A percentile compares a stretch with the other conserved stretches of the same genome.
Evolutionary conservation across 1,140 invertebrate species (phyloP).

Genomic region (Cylas formicarius): DNA sequence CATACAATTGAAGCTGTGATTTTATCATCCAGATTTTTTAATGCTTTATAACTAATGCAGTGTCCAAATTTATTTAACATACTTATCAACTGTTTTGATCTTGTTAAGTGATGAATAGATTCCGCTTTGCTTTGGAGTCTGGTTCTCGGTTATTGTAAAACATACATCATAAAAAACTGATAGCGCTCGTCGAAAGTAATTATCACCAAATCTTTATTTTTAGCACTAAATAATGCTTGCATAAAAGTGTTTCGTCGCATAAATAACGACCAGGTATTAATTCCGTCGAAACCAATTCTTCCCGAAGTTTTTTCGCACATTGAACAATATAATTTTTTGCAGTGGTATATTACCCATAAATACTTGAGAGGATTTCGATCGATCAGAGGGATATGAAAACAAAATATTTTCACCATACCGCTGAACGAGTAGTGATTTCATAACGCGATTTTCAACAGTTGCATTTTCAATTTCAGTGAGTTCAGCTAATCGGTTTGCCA

Average conservation of each 20-base stretch:
- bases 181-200: constrained; percentile 8
- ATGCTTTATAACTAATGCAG: constrained; percentile 18
- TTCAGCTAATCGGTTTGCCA: constrained; percentile 17
- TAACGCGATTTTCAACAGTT: constrained; percentile 15
- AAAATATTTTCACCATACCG: constrained; percentile 18
- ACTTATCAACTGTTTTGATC: constrained; percentile 10
- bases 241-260: constrained; percentile 10
- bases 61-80: constrained; percentile 15
- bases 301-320: constrained; percentile 10
- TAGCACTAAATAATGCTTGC: constrained; percentile 11
- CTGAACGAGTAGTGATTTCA: constrained; percentile 15
- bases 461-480: constrained; percentile 17
- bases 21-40: constrained; percentile 11
- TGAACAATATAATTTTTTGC: constrained; percentile 10
- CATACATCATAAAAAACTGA: constrained; percentile 16
- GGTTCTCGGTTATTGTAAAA: constrained; percentile 15
- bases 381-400: constrained; percentile 18
- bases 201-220: constrained; percentile 13
- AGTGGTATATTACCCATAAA: constrained; percentile 16
- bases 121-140: constrained; percentile 12
- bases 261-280: constrained; percentile 16
- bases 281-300: constrained; percentile 12
- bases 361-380: constrained; percentile 19
- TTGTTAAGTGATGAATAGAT: constrained; percentile 17
- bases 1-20: constrained; percentile 3